A percentile compares a stretch with the other conserved stretches of the same genome.
These are phyloP conservation scores for Lasioglossum malachurum DNA, from an alignment of 2,888 invertebrate genomes.

Conservation along the genomic window DNA sequence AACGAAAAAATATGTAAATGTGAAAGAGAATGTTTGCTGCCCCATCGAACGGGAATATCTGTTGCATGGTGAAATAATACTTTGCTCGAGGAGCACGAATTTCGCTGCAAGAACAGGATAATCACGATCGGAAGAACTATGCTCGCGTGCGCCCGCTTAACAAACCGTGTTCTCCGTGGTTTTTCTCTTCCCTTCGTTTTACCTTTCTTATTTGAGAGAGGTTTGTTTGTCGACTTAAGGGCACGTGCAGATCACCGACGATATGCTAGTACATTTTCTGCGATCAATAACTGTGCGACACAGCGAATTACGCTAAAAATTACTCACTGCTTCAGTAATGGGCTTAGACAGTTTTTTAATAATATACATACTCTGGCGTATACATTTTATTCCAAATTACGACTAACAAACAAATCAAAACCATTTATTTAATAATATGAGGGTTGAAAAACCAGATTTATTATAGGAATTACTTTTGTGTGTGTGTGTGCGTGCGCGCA, in stretches of 20 bases:
- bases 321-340: neutral
- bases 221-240: constrained; percentile 48
- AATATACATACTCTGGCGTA: neutral
- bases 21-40: neutral
- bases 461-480: too few relatives aligned
- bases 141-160: constrained; percentile 37
- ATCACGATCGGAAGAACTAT: constrained; percentile 29
- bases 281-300: constrained; percentile 47
- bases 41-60: neutral
- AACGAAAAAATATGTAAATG: neutral
- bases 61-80: constrained; percentile 1
- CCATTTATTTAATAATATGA: too few relatives aligned
- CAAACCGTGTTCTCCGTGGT: constrained; percentile 13
- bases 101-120: constrained; percentile 14
- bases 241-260: constrained; percentile 37
- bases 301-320: constrained; percentile 27
- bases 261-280: constrained; percentile 35
- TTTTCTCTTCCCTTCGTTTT: neutral
- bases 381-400: neutral
- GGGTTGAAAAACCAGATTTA: too few relatives aligned
- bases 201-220: neutral
- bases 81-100: neutral
- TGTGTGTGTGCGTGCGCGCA: too few relatives aligned
- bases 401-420: too few relatives aligned
- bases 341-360: neutral